Base-by-base conservation (phyloP, 2,113 vertebrate species). In the Opisthocomus hoazin region DNA sequence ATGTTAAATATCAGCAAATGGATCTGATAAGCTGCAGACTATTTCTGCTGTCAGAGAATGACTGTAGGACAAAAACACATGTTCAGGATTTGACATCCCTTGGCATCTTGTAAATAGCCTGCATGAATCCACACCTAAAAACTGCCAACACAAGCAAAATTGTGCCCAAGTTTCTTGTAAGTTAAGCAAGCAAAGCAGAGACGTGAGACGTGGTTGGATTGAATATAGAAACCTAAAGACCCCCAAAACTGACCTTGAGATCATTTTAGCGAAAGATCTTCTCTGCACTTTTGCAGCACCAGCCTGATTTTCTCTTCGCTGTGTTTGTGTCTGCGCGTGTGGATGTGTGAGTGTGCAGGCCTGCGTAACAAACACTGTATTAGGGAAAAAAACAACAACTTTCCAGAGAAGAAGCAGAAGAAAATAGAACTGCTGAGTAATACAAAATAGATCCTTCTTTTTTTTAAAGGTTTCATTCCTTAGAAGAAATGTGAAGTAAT, bases 61-160 rank as follows among this genome's bases (percentile, higher is more conserved):
- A 97, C 95, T 93, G 79, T 92, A 89, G 97, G 96, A 98, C 97
- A 97, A 98, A 98, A 98, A 98, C 97, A 97, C 97, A 97, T 97
- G 97, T 97, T 98, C 96, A 94, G 75, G 92, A 98, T 97, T 98
- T 98, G 98, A 98, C 98, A 98, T 98, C 97, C 96, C 96, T 97
- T 98, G 98, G 98, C 98, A 98, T 97, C 98, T 98, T 98, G 97
- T 98, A 98, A 98, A 98, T 98, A 98, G 98, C 97, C 97, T 98
- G 89, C 95, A 95, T 90, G 83, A 98, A 98, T 97, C 98, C 97
- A 97, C 96, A 98, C 98, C 98, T 98, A 97, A 98, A 98, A 98
- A 98, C 97, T 98, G 98, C 98, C 97, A 98, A 97, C 95, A 94
- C 94, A 97, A 98, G 98, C 98, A 98, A 95, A 98, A 98, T 96